Percentiles rank a stretch among this genome's conserved stretches.
phyloP scores from a whole-genome alignment of 2,113 vertebrate genomes.

The Phoenicopterus ruber region DNA sequence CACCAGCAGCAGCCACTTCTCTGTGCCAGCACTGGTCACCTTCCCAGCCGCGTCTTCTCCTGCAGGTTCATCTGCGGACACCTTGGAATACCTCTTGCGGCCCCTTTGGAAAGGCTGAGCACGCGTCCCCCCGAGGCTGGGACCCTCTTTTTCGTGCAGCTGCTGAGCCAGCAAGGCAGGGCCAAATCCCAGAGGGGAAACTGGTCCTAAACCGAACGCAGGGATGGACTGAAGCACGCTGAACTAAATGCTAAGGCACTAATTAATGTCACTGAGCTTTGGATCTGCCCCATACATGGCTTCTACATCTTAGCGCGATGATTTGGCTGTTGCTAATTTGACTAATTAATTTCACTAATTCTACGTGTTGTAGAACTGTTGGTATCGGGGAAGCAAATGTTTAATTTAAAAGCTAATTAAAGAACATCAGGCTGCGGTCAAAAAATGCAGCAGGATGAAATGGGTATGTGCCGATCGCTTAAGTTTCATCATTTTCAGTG shows the following conservation, averaged over 20 bases:
- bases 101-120: not conserved
- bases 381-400: not conserved
- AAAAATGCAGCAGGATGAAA: not conserved
- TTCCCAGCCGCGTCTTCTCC: not conserved
- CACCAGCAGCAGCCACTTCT: not conserved
- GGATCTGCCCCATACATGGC: not conserved
- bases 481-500: not conserved
- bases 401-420: conserved; percentile 43
- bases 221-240: rapidly evolving
- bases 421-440: not conserved
- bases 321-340: conserved; percentile 1
- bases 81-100: not conserved
- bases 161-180: not conserved
- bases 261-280: conserved; percentile 1
- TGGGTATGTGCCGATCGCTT: not conserved
- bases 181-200: not conserved
- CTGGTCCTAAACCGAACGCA: rapidly evolving
- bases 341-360: conserved; percentile 23
- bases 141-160: not conserved
- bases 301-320: not conserved
- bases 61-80: not conserved
- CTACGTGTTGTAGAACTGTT: not conserved
- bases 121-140: rapidly evolving
- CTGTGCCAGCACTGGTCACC: not conserved
- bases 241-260: not conserved